Conservation (phyloP, 2,888 invertebrate species). For the Drepanosiphum platanoidis region DNA sequence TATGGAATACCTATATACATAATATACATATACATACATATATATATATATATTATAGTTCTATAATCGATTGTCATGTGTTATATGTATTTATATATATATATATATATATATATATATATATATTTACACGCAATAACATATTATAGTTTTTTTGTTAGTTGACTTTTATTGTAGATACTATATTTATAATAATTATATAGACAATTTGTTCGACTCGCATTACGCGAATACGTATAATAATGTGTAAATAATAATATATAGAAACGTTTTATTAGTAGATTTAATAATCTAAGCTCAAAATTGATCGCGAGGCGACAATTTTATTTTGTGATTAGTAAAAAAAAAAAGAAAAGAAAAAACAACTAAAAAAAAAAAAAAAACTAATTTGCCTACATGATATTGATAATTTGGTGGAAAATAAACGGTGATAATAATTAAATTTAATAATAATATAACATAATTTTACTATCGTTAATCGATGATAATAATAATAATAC, state of each 20-base stretch:
- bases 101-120: too few relatives aligned
- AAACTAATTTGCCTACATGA: neutral
- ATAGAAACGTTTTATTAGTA: neutral
- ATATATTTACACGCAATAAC: conserved; percentile 37
- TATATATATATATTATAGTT: too few relatives aligned
- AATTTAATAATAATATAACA: neutral
- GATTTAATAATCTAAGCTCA: neutral
- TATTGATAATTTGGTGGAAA: conserved; percentile 4
- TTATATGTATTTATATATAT: too few relatives aligned
- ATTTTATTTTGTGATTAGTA: conserved; percentile 15
- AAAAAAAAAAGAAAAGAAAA: too few relatives aligned
- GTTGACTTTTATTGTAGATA: conserved; percentile 30
- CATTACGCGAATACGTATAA: neutral
- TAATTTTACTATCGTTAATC: neutral
- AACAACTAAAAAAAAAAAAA: too few relatives aligned
- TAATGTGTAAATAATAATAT: neutral
- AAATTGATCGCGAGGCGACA: conserved; percentile 11
- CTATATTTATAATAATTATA: conserved; percentile 1
- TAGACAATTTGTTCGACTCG: conserved; percentile 9
- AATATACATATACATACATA: too few relatives aligned
- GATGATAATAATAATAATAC: neutral
- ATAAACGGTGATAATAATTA: conserved; percentile 33
- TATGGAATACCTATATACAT: neutral
- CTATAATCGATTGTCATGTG: conserved; percentile 10
- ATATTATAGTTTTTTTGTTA: conserved; percentile 6